Evolutionary conservation across 1,140 invertebrate genomes (phyloP).

Genomic region (Lysiphlebus fabarum): DNA sequence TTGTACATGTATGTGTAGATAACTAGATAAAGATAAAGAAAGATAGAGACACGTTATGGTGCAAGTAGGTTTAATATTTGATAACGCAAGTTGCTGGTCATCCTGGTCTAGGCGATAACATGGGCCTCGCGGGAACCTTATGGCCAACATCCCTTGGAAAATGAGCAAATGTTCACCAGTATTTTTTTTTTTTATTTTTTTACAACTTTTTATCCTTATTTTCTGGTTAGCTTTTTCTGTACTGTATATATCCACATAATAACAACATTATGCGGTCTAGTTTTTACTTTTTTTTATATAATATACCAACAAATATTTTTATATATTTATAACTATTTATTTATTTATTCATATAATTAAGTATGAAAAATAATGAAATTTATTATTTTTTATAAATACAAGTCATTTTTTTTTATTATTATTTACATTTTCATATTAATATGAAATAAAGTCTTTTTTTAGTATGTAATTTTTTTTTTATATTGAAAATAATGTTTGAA

Average conservation of each 20-base stretch:
- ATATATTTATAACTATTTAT: no score
- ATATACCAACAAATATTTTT: no score
- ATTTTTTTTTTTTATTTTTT: slow-evolving; percentile 16
- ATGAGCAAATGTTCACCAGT: slow-evolving; percentile 32
- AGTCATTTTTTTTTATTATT: no score
- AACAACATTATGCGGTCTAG: slow-evolving; percentile 11
- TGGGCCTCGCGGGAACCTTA: slow-evolving; percentile 54
- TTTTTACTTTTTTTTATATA: slow-evolving; percentile 6
- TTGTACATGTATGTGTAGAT: no score
- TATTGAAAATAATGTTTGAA: not conserved
- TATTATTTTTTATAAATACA: no score
- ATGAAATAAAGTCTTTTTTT: no score
- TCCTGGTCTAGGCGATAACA: slow-evolving; percentile 56
- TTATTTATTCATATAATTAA: no score
- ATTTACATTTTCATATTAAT: no score
- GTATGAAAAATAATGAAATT: no score
- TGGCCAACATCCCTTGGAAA: slow-evolving; percentile 47
- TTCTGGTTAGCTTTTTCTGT: not conserved
- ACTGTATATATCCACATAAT: slow-evolving; percentile 13
- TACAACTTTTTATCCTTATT: slow-evolving; percentile 14
- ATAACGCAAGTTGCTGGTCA: slow-evolving; percentile 53
- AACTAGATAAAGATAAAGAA: slow-evolving; percentile 22
- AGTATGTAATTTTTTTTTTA: no score
- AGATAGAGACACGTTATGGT: slow-evolving; percentile 33
- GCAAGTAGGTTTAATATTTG: slow-evolving; percentile 56